Conservation (phyloP, 2,113 vertebrate species). For the Syrrhaptes paradoxus region DNA sequence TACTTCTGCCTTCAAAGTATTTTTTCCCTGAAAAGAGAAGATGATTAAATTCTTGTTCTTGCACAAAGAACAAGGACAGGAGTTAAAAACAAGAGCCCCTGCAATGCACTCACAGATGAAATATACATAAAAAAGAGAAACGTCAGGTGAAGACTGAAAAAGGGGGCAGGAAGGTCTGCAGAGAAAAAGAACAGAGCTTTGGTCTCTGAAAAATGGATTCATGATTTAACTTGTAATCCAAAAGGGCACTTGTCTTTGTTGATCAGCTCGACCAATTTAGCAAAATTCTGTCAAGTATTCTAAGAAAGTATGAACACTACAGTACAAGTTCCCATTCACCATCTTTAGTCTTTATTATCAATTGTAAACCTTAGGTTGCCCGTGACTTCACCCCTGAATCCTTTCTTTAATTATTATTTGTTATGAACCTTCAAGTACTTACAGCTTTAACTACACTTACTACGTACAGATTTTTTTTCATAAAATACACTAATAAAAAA, state of each 20-base stretch:
- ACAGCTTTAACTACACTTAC: neutral
- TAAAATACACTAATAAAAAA: neutral
- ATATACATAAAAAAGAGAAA: neutral
- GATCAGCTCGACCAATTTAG: neutral
- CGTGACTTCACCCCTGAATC: rapidly evolving
- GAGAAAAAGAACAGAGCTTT: neutral
- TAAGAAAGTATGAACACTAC: neutral
- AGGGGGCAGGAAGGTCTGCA: neutral
- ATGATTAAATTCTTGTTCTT: neutral
- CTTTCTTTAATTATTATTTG: neutral
- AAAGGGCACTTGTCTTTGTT: neutral
- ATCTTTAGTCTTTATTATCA: neutral
- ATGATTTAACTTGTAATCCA: neutral
- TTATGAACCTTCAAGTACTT: neutral
- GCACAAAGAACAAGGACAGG: neutral
- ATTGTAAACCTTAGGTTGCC: neutral
- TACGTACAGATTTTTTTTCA: neutral
- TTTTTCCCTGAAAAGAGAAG: neutral
- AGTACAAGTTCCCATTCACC: neutral
- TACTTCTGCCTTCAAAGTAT: neutral
- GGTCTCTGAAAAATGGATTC: neutral
- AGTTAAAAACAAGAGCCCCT: neutral
- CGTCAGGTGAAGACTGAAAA: neutral
- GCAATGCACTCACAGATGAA: neutral
- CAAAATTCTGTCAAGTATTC: neutral